Evolutionary conservation across 1,140 invertebrate genomes (phyloP).

Genomic region (Drosophila auraria): DNA sequence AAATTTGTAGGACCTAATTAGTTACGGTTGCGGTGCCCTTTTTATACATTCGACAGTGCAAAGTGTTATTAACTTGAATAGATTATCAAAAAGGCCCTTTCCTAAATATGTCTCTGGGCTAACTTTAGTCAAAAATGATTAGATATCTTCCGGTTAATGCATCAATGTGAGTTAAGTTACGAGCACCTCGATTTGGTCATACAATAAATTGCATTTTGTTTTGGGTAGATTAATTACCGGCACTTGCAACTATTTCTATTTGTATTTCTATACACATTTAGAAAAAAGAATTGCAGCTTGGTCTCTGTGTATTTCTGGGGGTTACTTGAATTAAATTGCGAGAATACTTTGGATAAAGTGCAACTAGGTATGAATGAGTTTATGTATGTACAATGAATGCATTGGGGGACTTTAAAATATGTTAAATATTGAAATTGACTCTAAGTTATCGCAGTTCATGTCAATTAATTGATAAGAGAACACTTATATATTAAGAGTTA

Average conservation of each 20-base stretch:
- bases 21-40: constrained; percentile 16
- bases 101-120: constrained; percentile 9
- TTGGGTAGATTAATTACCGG: constrained; percentile 3
- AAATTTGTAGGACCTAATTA: constrained; percentile 39
- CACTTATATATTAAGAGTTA: not conserved
- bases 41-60: constrained; percentile 45
- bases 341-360: constrained; percentile 17
- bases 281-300: constrained; percentile 29
- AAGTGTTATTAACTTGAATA: constrained; percentile 34
- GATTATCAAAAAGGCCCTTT: constrained; percentile 33
- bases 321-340: constrained; percentile 12
- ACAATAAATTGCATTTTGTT: constrained; percentile 50
- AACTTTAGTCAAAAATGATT: constrained; percentile 35
- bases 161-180: not conserved
- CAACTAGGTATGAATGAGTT: not conserved
- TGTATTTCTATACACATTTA: constrained; percentile 36
- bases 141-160: constrained; percentile 14
- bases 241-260: constrained; percentile 2
- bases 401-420: not conserved
- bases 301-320: constrained; percentile 21
- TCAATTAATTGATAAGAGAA: not conserved
- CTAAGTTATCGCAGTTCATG: constrained; percentile 2
- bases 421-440: constrained; percentile 15
- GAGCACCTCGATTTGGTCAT: constrained; percentile 41
- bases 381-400: constrained; percentile 41